Percentiles rank a stretch among this genome's conserved stretches.
phyloP scores from a whole-genome alignment of 2,888 invertebrate genomes.

The Asteroscopus sphinx region DNA sequence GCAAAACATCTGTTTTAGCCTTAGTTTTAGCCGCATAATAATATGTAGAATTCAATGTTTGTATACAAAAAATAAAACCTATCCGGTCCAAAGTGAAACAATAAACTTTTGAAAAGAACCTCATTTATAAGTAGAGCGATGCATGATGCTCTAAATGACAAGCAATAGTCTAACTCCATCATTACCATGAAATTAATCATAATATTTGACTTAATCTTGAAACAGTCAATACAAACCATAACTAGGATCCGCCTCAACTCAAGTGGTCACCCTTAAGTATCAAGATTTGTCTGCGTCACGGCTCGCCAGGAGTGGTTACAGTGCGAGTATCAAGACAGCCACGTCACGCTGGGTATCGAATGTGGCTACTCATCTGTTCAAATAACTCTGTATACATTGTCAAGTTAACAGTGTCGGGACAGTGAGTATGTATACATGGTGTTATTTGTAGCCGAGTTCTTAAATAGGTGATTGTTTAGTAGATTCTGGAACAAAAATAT shows the following conservation, averaged over 20 bases:
- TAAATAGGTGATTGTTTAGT: constrained; percentile 2
- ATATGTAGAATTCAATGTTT: too few relatives aligned
- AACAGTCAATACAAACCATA: constrained; percentile 16
- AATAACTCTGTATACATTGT: constrained; percentile 17
- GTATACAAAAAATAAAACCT: too few relatives aligned
- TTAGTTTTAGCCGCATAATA: too few relatives aligned
- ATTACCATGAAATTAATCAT: constrained; percentile 24
- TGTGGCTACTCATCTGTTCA: constrained; percentile 22
- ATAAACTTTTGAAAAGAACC: too few relatives aligned
- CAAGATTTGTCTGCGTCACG: constrained; percentile 5
- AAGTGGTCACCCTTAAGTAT: constrained; percentile 12
- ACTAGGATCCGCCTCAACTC: constrained; percentile 15
- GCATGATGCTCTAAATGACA: constrained; percentile 16
- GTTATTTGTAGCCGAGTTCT: not conserved
- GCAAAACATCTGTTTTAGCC: too few relatives aligned
- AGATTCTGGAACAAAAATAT: not conserved
- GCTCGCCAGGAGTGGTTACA: not conserved
- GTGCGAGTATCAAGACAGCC: constrained; percentile 9
- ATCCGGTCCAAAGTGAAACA: too few relatives aligned
- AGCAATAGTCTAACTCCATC: constrained; percentile 21
- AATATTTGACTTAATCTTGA: constrained; percentile 44
- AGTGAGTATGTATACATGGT: not conserved
- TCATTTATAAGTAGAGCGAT: too few relatives aligned
- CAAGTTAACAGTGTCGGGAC: constrained; percentile 18
- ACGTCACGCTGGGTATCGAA: constrained; percentile 10